Conservation (phyloP, 2,888 invertebrate genomes). For the Acrocyrtus sp. region DNA sequence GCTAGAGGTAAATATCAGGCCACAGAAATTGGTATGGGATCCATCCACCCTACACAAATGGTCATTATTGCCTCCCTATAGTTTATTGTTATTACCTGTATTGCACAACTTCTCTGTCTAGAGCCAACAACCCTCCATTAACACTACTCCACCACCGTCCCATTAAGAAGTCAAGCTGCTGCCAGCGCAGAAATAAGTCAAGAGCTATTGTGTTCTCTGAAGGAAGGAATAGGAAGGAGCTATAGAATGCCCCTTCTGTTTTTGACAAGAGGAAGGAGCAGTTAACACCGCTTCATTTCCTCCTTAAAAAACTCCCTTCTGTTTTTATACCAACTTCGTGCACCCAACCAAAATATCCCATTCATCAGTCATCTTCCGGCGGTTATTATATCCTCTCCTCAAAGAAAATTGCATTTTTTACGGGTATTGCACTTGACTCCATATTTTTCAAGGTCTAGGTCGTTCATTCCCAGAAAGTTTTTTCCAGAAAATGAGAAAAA, state of each 20-base stretch:
- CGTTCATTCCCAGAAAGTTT: conserved; percentile 12
- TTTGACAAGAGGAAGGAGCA: conserved; percentile 27
- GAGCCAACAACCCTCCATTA: too few relatives aligned
- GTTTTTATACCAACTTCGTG: too few relatives aligned
- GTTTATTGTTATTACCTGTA: conserved; percentile 34
- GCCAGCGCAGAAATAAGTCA: not conserved
- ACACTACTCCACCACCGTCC: not conserved
- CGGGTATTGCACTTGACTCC: not conserved
- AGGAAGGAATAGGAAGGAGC: not conserved
- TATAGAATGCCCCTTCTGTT: conserved; percentile 11
- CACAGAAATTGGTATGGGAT: too few relatives aligned
- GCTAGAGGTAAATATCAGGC: too few relatives aligned
- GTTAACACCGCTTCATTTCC: too few relatives aligned
- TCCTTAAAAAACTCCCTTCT: too few relatives aligned
- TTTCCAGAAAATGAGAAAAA: conserved; percentile 18
- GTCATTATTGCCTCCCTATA: conserved; percentile 35
- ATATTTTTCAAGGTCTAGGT: conserved; percentile 39
- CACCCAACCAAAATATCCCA: too few relatives aligned
- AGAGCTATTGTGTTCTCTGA: not conserved
- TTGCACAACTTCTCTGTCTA: not conserved
- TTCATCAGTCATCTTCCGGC: conserved; percentile 15
- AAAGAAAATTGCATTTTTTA: not conserved
- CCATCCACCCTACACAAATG: too few relatives aligned
- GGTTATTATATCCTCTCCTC: not conserved
- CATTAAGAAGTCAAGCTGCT: not conserved